phyloP scores from a whole-genome alignment of 2,888 invertebrate species.

The Bembecia ichneumoniformis region DNA sequence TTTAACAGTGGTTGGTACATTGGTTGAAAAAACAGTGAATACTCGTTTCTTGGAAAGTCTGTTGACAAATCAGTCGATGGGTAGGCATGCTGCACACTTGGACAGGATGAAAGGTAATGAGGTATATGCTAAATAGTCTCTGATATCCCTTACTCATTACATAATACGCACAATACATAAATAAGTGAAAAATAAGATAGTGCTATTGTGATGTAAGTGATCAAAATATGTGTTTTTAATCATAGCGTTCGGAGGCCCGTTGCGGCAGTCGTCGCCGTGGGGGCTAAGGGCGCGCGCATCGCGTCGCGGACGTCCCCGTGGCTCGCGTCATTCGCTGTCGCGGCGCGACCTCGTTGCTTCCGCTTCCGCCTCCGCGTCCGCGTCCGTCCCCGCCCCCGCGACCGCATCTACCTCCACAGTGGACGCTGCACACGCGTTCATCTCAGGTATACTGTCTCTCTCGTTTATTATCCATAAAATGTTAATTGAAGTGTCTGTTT shows the following conservation, averaged over 20 bases:
- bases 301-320: conserved; percentile 82
- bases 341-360: conserved; percentile 41
- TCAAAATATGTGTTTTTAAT: background rate
- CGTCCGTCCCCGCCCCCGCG: conserved; percentile 13
- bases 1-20: no score
- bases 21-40: no score
- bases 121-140: no score
- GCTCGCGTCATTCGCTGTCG: conserved; percentile 70
- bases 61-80: no score
- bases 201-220: no score
- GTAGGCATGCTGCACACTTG: no score
- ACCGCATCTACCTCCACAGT: conserved; percentile 23
- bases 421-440: conserved; percentile 1
- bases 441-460: conserved; percentile 19
- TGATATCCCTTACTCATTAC: no score
- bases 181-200: no score
- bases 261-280: background rate
- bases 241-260: background rate
- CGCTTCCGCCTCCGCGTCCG: conserved; percentile 17
- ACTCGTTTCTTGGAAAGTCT: no score
- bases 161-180: no score
- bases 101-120: no score
- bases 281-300: conserved; percentile 26
- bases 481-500: background rate
- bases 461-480: background rate